Percentiles rank a stretch among this genome's conserved stretches.
Evolutionary conservation across 2,113 vertebrate species (phyloP).

Genomic region (Pantherophis guttatus): DNA sequence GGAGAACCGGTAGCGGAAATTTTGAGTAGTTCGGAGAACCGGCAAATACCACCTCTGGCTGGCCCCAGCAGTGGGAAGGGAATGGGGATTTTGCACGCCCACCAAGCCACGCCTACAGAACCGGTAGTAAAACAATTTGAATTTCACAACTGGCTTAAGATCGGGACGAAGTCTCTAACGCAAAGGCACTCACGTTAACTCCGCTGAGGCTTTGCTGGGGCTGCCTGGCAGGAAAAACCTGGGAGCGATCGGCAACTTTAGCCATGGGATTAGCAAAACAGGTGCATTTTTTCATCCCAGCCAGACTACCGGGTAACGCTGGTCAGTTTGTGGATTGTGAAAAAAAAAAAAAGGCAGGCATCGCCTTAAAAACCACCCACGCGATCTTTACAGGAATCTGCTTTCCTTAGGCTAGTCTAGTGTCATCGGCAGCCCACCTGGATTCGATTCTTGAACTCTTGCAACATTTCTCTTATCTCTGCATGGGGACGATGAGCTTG

Average conservation of each 20-base stretch:
- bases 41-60: too few species aligned
- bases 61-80: too few species aligned
- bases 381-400: background rate
- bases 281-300: background rate
- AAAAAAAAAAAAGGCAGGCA: background rate
- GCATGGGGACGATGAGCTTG: background rate
- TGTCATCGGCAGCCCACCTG: background rate
- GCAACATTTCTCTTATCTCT: background rate
- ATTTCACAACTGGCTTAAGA: too few species aligned
- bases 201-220: background rate
- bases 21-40: too few species aligned
- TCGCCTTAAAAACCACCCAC: background rate
- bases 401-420: background rate
- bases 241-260: background rate
- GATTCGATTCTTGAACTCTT: background rate
- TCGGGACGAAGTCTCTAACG: background rate
- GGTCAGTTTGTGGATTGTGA: background rate
- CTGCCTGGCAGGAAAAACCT: background rate
- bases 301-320: background rate
- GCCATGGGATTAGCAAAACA: background rate
- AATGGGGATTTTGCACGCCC: too few species aligned
- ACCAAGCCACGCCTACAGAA: too few species aligned
- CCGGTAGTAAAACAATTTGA: too few species aligned
- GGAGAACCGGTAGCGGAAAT: too few species aligned
- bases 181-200: background rate